Evolutionary conservation across 2,888 invertebrate species (phyloP).

Genomic region (Peribatodes rhomboidaria): DNA sequence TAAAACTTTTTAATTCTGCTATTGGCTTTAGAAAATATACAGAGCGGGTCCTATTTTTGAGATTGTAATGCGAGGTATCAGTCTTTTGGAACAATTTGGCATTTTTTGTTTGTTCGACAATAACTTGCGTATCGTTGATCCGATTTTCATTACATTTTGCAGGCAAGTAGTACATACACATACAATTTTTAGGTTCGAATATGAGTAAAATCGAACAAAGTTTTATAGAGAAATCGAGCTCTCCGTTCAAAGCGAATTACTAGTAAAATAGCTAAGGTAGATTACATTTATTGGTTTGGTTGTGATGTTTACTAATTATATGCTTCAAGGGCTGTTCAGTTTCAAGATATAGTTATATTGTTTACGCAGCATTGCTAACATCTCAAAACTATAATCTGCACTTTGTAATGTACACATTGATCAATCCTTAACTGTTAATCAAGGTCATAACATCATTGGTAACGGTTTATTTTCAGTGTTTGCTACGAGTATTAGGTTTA

Average conservation of each 20-base stretch:
- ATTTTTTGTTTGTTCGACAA: too few relatives aligned
- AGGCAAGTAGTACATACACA: too few relatives aligned
- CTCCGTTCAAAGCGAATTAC: too few relatives aligned
- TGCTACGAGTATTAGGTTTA: background rate
- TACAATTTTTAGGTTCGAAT: too few relatives aligned
- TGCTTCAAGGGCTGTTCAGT: slow-evolving; percentile 61
- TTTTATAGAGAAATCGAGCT: too few relatives aligned
- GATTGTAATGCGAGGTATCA: too few relatives aligned
- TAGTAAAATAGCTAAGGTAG: slow-evolving; percentile 35
- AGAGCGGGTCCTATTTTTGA: slow-evolving; percentile 38
- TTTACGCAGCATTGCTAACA: background rate
- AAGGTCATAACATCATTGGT: background rate
- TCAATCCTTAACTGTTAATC: background rate
- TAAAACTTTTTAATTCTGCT: slow-evolving; percentile 50
- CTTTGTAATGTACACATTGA: background rate
- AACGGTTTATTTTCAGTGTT: background rate
- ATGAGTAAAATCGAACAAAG: too few relatives aligned
- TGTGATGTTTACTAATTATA: slow-evolving; percentile 76
- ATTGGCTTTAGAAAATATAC: slow-evolving; percentile 15
- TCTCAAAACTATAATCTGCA: background rate
- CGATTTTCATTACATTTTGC: too few relatives aligned
- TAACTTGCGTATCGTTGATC: too few relatives aligned
- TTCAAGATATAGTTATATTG: background rate
- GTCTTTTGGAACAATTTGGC: too few relatives aligned
- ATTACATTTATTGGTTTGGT: slow-evolving; percentile 74